A percentile compares a stretch with the other conserved stretches of the same genome.
Conservation (phyloP, 2,113 vertebrate genomes). For the Chitala chitala region DNA sequence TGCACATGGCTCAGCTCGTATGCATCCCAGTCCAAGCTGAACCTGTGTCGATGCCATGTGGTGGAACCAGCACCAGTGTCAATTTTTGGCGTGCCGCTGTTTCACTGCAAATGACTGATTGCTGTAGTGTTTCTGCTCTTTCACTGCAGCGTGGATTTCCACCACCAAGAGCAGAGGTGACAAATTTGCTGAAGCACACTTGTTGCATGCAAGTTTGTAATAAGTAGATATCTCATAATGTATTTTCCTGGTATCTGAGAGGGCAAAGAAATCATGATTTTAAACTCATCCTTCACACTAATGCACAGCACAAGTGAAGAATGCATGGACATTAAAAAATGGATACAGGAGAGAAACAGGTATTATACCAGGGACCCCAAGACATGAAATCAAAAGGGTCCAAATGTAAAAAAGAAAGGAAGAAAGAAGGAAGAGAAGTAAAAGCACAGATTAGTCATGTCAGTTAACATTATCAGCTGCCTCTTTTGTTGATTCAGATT, state of each 20-base stretch:
- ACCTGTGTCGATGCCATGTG: conserved; percentile 11
- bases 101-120: conserved; percentile 8
- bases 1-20: conserved; percentile 18
- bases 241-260: conserved; percentile 71
- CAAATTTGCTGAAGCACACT: background rate
- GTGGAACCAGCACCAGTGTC: background rate
- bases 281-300: conserved; percentile 58
- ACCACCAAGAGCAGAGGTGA: background rate
- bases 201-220: background rate
- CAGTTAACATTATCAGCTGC: conserved; percentile 66
- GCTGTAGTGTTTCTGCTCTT: background rate
- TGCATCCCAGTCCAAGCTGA: conserved; percentile 2
- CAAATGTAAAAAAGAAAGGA: conserved; percentile 17
- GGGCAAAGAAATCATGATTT: conserved; percentile 56
- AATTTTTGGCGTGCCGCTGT: conserved; percentile 6
- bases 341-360: conserved; percentile 53
- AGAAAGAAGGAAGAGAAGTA: conserved; percentile 49
- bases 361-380: conserved; percentile 18
- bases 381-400: conserved; percentile 25
- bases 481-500: conserved; percentile 68
- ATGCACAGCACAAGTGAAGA: conserved; percentile 32
- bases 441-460: conserved; percentile 68
- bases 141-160: background rate
- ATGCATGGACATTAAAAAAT: conserved; percentile 54
- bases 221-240: conserved; percentile 46